These are phyloP conservation scores for Okamejei kenojei DNA, from an alignment of 2,797 vertebrate genomes.

Conservation along the genomic window DNA sequence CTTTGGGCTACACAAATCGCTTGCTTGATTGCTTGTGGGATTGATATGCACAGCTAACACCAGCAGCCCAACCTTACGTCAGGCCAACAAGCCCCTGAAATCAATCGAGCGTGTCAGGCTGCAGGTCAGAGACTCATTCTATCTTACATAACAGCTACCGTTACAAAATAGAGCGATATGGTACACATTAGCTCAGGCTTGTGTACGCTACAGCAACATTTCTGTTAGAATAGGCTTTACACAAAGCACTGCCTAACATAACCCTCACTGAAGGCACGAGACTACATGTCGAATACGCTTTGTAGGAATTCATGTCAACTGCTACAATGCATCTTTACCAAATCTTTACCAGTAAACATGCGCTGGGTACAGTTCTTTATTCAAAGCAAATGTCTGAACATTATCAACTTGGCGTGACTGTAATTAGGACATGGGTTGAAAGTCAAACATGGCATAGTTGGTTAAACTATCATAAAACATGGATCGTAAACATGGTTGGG, in stretches of 20 bases:
- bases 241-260: neutral
- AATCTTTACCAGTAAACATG: constrained; percentile 18
- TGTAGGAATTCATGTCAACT: neutral
- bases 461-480: neutral
- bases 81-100: constrained; percentile 38
- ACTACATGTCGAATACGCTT: neutral
- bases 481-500: neutral
- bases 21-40: constrained; percentile 38
- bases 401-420: neutral
- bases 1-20: constrained; percentile 38
- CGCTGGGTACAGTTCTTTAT: neutral
- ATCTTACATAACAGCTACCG: constrained; percentile 34
- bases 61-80: constrained; percentile 32
- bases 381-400: neutral
- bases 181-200: constrained; percentile 19
- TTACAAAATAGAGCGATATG: constrained; percentile 25
- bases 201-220: neutral
- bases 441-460: neutral
- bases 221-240: neutral
- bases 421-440: neutral
- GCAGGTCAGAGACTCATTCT: constrained; percentile 31
- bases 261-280: neutral
- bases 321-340: constrained; percentile 2
- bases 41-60: constrained; percentile 37
- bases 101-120: constrained; percentile 34